Conservation (phyloP, 1,140 invertebrate genomes). For the Plutomurus gul region DNA sequence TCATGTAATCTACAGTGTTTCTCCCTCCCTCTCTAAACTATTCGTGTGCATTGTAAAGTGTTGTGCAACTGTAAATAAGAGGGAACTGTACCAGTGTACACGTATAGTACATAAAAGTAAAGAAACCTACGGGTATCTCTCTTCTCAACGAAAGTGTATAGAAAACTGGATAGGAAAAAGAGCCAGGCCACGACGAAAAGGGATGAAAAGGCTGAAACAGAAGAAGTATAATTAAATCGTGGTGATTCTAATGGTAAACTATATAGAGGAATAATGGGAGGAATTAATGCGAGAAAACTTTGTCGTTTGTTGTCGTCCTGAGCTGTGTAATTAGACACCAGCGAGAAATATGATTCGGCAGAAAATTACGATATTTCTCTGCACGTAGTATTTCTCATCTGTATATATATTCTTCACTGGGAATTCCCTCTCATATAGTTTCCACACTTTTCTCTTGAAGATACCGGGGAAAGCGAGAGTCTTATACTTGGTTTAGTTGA, state of each 20-base stretch:
- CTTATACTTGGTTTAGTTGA: too few relatives aligned
- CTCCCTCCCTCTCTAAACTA: too few relatives aligned
- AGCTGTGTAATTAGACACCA: slow-evolving; percentile 21
- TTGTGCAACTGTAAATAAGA: not conserved
- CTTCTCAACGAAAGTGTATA: too few relatives aligned
- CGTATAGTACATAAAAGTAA: not conserved
- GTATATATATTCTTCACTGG: too few relatives aligned
- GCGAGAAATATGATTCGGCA: not conserved
- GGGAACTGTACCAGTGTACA: not conserved
- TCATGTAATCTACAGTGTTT: too few relatives aligned
- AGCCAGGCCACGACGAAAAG: too few relatives aligned
- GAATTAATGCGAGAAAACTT: slow-evolving; percentile 24
- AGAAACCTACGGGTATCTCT: too few relatives aligned
- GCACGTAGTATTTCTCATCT: not conserved
- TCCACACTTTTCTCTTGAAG: not conserved
- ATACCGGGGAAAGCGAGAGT: too few relatives aligned
- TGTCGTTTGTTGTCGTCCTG: slow-evolving; percentile 16
- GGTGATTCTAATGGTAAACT: not conserved
- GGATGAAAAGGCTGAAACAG: not conserved
- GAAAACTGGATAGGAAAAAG: too few relatives aligned
- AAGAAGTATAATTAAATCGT: slow-evolving; percentile 5
- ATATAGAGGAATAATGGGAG: slow-evolving; percentile 3
- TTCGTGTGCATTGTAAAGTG: too few relatives aligned
- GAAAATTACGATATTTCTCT: not conserved
- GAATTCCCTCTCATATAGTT: too few relatives aligned